Percentiles rank a stretch among this genome's conserved stretches.
Conservation (phyloP, 2,888 invertebrate genomes). For the Stegophylla sp. region DNA sequence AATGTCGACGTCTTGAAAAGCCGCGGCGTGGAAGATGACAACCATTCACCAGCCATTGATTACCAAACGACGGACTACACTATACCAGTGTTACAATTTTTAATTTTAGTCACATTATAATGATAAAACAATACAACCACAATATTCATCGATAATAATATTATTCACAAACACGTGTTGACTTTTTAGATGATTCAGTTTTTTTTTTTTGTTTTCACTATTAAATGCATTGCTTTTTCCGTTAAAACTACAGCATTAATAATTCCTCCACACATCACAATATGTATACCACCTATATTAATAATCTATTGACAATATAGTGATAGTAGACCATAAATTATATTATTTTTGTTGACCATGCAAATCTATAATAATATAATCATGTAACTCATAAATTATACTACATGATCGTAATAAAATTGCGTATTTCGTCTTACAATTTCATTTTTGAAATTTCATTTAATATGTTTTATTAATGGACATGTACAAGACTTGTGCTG, state of each 20-base stretch:
- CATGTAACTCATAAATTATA: too few species aligned
- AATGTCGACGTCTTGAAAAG: slow-evolving; percentile 54
- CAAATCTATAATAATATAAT: too few species aligned
- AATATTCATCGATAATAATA: not conserved
- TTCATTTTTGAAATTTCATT: too few species aligned
- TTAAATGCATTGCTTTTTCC: not conserved
- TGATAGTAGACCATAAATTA: too few species aligned
- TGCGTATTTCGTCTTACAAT: too few species aligned
- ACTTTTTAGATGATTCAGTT: slow-evolving; percentile 3
- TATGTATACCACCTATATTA: too few species aligned
- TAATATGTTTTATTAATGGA: too few species aligned
- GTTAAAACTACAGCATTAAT: not conserved
- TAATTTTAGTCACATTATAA: slow-evolving; percentile 29
- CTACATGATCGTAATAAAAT: too few species aligned
- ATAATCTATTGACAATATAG: too few species aligned
- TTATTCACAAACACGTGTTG: not conserved
- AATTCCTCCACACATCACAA: not conserved
- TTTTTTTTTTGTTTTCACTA: not conserved
- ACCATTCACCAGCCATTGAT: slow-evolving; percentile 11
- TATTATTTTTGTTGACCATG: too few species aligned
- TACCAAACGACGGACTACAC: not conserved
- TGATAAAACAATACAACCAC: not conserved
- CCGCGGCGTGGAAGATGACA: not conserved
- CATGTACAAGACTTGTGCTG: too few species aligned
- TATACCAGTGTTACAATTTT: slow-evolving; percentile 3